A percentile compares a stretch with the other conserved stretches of the same genome.
phyloP scores from a whole-genome alignment of 2,888 invertebrate species.

The Ormyrus labotus region DNA sequence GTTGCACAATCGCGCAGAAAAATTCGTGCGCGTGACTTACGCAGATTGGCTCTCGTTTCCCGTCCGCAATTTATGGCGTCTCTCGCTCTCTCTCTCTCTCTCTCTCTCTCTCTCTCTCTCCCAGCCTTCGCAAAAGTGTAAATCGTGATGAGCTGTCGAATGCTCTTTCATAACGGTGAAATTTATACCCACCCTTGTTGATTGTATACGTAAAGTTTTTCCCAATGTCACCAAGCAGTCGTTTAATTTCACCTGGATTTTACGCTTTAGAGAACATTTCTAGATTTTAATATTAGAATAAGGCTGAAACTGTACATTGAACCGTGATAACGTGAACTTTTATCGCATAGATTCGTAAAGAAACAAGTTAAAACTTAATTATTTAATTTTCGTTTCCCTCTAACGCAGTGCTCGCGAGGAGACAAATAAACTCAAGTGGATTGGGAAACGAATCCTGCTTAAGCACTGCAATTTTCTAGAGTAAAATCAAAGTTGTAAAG shows the following conservation, averaged over 20 bases:
- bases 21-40: conserved; percentile 43
- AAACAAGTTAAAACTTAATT: conserved; percentile 2
- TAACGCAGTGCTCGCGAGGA: background rate
- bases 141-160: conserved; percentile 45
- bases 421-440: conserved; percentile 13
- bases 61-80: conserved; percentile 44
- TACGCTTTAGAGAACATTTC: no score
- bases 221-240: background rate
- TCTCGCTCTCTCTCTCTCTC: conserved; percentile 4
- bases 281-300: no score
- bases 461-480: background rate
- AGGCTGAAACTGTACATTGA: no score
- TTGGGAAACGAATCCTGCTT: conserved; percentile 7
- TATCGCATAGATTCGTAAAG: background rate
- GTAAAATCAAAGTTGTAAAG: background rate
- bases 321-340: no score
- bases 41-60: conserved; percentile 53
- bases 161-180: conserved; percentile 40
- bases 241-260: no score
- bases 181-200: conserved; percentile 36
- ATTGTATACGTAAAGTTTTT: background rate
- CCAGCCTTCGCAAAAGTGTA: conserved; percentile 38
- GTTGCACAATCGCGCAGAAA: conserved; percentile 25
- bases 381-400: conserved; percentile 2
- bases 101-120: background rate